Percentiles rank a stretch among this genome's conserved stretches.
These are phyloP conservation scores for Pteronotus mesoamericanus DNA, from an alignment of 2,797 vertebrate species.

Conservation along the genomic window DNA sequence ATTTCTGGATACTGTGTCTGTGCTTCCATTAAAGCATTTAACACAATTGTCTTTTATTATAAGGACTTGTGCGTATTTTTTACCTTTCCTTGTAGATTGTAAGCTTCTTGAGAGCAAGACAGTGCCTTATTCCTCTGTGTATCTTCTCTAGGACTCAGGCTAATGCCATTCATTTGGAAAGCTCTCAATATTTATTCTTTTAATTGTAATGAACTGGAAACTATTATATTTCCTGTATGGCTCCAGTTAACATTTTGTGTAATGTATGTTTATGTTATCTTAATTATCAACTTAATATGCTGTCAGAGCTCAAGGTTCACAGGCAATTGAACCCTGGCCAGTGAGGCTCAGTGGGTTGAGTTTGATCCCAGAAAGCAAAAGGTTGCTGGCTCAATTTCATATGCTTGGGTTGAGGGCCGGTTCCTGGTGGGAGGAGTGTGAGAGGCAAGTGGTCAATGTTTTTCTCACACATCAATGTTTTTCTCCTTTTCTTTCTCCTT, in stretches of 20 bases:
- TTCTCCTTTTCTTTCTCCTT: neutral
- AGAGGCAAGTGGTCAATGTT: neutral
- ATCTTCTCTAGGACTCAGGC: neutral
- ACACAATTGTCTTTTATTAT: neutral
- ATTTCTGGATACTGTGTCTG: neutral
- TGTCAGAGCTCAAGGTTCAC: neutral
- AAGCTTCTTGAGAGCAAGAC: neutral
- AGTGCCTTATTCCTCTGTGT: neutral
- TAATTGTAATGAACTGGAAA: slow-evolving; percentile 3
- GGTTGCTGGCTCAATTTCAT: too few relatives aligned
- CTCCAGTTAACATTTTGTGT: neutral
- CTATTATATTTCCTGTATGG: neutral
- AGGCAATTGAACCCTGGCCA: too few relatives aligned
- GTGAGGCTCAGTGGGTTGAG: too few relatives aligned
- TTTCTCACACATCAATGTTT: neutral
- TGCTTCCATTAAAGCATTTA: neutral
- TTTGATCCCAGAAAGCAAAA: too few relatives aligned
- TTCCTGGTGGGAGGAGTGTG: too few relatives aligned
- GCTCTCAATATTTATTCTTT: neutral
- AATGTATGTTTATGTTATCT: neutral
- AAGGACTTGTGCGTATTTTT: neutral
- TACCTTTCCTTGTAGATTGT: neutral
- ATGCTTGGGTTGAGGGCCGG: too few relatives aligned
- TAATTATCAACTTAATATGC: neutral
- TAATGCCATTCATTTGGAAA: neutral